These are phyloP conservation scores for Acleris sparsana DNA, from an alignment of 2,888 invertebrate genomes.

Conservation along the genomic window DNA sequence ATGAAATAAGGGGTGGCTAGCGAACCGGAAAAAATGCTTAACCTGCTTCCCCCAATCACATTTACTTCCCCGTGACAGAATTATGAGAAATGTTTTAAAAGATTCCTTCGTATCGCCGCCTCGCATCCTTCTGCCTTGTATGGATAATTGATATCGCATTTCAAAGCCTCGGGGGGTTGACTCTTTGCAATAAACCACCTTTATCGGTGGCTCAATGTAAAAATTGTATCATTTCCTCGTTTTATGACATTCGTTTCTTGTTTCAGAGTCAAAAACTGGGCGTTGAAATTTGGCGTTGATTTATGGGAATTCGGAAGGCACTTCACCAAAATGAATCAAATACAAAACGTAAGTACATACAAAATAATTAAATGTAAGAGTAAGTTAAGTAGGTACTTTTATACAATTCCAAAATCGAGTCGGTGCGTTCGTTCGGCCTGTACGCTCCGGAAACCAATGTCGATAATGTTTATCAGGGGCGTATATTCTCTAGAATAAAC, in stretches of 20 bases:
- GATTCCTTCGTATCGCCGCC: constrained; percentile 46
- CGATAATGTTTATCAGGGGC: too few species aligned
- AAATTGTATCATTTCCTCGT: constrained; percentile 36
- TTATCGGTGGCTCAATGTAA: constrained; percentile 26
- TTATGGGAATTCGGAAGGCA: constrained; percentile 94
- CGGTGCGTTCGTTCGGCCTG: too few species aligned
- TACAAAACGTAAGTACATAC: constrained; percentile 89
- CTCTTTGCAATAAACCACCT: constrained; percentile 35
- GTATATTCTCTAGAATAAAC: too few species aligned
- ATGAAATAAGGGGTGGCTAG: constrained; percentile 64
- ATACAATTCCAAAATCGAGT: too few species aligned
- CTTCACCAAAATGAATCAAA: constrained; percentile 94
- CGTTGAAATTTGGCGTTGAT: constrained; percentile 94
- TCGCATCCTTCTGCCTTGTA: constrained; percentile 43
- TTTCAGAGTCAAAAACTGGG: constrained; percentile 96
- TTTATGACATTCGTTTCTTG: constrained; percentile 46
- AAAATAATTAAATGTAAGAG: too few species aligned
- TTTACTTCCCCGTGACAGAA: constrained; percentile 62
- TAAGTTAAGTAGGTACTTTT: too few species aligned
- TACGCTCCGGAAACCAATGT: too few species aligned
- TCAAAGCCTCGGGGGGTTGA: constrained; percentile 28
- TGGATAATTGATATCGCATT: constrained; percentile 39
- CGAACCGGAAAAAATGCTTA: constrained; percentile 72
- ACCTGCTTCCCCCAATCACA: constrained; percentile 71
- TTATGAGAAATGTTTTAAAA: constrained; percentile 63